Evolutionary conservation across 2,888 invertebrate genomes (phyloP), one percentile per base, ranked within the genome.

Genomic region (Amphipoea oculea): DNA sequence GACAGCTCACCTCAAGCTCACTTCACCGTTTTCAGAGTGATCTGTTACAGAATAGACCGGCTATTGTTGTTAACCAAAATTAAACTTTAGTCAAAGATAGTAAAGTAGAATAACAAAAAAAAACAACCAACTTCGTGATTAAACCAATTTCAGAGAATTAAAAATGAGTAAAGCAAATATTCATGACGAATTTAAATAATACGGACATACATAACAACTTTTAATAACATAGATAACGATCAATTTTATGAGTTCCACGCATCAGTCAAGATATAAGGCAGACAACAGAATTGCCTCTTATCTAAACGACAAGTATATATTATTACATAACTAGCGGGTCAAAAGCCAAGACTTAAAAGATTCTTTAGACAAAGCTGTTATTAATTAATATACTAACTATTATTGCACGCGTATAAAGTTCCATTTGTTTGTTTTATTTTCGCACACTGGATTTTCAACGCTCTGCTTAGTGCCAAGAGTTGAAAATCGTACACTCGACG

Each of bases 261-360:
- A 51, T 67, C 51, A 62, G 70, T 62, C 7, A 40, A 48, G 14
- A 68, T 23, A 60, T 9, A 7, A 40, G 23, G 9, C 23, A 23
- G 36, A 40, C 23, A 54, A 51, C 57, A 65, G 29, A 17, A 68
- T 69, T 60, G 17, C 1, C 20, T 42, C 20, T 73, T 82, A 84
- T 79, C 68, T 60, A 29, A 51, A 20, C 6, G 14, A 63, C 20
- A 62, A 73, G 17, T 23, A 57, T 23, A 9, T 23, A 63, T 36
- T 72, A 71, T 83, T 78, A 72, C 36, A 67, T 78, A 84, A 79
- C 23, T 14, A 14, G 11, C 20, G 29, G 69, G 78, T 78, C 72
- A 75, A 84, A 72, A 23, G 68, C 4, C 23, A 66, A n/a, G n/a
- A 14, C 2, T 75, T 68, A 23, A 42, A 57, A 48, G 42, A 65